Conservation (phyloP, 2,888 invertebrate species). For the Meghimatium bilineatum region DNA sequence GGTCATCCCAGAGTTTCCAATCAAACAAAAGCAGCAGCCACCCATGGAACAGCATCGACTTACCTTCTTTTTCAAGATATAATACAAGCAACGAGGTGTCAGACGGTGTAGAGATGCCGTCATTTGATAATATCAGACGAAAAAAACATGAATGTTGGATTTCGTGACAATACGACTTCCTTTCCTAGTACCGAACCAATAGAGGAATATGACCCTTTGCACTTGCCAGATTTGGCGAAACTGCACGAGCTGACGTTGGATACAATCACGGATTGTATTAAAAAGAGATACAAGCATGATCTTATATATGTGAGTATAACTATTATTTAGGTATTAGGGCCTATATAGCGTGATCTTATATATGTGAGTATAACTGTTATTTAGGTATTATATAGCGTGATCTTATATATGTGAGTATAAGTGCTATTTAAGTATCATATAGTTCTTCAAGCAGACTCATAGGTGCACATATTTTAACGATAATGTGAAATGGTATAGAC, state of each 20-base stretch:
- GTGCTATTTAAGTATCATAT: too few species aligned
- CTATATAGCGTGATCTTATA: not conserved
- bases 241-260: slow-evolving; percentile 39
- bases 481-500: too few species aligned
- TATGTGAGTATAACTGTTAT: too few species aligned
- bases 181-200: not conserved
- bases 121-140: not conserved
- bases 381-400: too few species aligned
- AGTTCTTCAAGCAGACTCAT: too few species aligned
- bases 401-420: too few species aligned
- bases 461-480: too few species aligned
- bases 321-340: not conserved
- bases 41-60: too few species aligned
- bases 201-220: slow-evolving; percentile 18
- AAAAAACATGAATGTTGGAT: not conserved
- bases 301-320: slow-evolving; percentile 45
- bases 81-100: too few species aligned
- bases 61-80: too few species aligned
- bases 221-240: slow-evolving; percentile 37
- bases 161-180: not conserved
- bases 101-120: not conserved
- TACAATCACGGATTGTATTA: slow-evolving; percentile 36
- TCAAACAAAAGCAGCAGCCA: not conserved
- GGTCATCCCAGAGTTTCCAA: not conserved
- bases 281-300: slow-evolving; percentile 39